Conservation (phyloP, 2,797 vertebrate species). For the Artibeus lituratus region DNA sequence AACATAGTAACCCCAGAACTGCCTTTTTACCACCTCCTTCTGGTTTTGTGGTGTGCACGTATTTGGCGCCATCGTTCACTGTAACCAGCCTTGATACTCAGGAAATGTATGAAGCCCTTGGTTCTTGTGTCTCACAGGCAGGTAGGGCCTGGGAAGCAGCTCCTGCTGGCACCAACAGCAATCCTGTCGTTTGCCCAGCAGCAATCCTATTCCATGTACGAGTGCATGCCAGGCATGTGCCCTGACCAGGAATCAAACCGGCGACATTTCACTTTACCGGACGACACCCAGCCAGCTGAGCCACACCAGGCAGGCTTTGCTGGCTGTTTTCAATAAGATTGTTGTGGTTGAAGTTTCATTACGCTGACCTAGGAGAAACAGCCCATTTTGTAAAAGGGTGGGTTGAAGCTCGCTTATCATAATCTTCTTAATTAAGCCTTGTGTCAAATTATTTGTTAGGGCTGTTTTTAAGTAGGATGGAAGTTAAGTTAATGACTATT, state of each 20-base stretch:
- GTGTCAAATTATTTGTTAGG: background rate
- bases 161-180: rapidly evolving
- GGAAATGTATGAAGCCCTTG: background rate
- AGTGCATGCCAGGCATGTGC: background rate
- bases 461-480: background rate
- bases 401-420: background rate
- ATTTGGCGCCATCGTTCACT: too few species aligned
- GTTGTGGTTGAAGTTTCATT: background rate
- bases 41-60: background rate
- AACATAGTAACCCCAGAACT: background rate
- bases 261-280: background rate
- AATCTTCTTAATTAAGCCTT: background rate
- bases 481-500: background rate
- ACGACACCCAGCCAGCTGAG: too few species aligned
- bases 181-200: background rate
- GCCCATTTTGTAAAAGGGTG: background rate
- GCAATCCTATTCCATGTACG: rapidly evolving
- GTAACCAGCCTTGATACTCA: too few species aligned
- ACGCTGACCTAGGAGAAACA: background rate
- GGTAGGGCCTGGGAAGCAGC: rapidly evolving
- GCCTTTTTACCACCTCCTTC: background rate
- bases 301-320: background rate
- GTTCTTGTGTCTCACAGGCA: too few species aligned
- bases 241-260: background rate
- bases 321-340: background rate